Percentiles rank a stretch among this genome's conserved stretches.
Evolutionary conservation across 2,113 vertebrate species (phyloP).

Genomic region (Oplegnathus fasciatus): DNA sequence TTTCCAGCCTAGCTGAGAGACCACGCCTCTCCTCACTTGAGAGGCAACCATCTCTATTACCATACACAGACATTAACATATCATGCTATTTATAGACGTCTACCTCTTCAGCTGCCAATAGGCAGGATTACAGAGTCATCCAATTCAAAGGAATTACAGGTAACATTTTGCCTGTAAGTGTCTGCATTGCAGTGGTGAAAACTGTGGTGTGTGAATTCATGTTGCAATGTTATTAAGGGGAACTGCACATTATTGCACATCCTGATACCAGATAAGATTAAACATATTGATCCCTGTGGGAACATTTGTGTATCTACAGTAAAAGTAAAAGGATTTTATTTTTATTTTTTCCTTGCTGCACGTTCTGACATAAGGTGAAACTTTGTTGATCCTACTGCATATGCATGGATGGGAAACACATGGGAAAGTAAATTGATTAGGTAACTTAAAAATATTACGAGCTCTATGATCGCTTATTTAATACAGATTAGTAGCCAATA

Average conservation of each 20-base stretch:
- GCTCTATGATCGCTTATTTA: not conserved
- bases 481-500: not conserved
- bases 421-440: not conserved
- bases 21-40: conserved; percentile 53
- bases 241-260: conserved; percentile 6
- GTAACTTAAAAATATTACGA: not conserved
- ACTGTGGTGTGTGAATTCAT: not conserved
- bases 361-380: not conserved
- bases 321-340: not conserved
- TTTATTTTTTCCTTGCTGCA: not conserved
- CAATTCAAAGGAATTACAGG: conserved; percentile 14
- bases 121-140: conserved; percentile 16
- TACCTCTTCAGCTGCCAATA: conserved; percentile 18
- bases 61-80: conserved; percentile 37
- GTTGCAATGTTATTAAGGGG: not conserved
- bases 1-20: not conserved
- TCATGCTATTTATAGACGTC: conserved; percentile 63
- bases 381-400: too few species aligned
- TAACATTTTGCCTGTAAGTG: conserved; percentile 15
- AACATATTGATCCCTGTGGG: conserved; percentile 2
- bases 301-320: not conserved
- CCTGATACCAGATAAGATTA: conserved; percentile 2
- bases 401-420: not conserved
- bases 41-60: conserved; percentile 35
- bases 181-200: conserved; percentile 3